phyloP scores from a whole-genome alignment of 2,797 vertebrate genomes.

The Spinus pinus region DNA sequence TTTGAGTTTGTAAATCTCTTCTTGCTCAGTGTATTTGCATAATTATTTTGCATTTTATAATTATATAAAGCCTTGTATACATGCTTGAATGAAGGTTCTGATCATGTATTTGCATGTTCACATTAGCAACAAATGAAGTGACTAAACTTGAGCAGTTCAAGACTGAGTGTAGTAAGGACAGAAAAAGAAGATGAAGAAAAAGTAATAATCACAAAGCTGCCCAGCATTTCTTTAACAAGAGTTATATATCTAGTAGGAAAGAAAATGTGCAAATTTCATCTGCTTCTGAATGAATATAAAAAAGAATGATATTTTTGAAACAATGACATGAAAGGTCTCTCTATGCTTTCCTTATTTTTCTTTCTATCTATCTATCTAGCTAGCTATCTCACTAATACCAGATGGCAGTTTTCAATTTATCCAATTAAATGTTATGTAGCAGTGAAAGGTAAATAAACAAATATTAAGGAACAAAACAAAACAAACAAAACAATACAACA shows the following conservation, averaged over 20 bases:
- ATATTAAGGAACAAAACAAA: neutral
- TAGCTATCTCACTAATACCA: neutral
- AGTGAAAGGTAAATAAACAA: neutral
- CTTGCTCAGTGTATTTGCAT: neutral
- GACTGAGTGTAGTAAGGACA: neutral
- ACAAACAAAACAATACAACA: neutral
- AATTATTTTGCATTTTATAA: neutral
- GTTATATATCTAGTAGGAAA: neutral
- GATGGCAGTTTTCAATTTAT: neutral
- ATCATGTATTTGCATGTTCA: neutral
- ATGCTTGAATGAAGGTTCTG: neutral
- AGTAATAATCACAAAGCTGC: neutral
- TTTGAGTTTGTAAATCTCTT: neutral
- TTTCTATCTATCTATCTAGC: neutral
- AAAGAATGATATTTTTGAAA: neutral
- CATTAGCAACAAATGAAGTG: neutral
- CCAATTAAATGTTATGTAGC: neutral
- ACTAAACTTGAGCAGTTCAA: neutral
- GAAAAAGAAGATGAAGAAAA: neutral
- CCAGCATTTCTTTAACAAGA: neutral
- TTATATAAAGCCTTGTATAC: neutral
- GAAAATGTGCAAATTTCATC: accelerated
- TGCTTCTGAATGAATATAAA: neutral
- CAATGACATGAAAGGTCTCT: neutral
- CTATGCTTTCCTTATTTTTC: neutral